Evolutionary conservation across 2,113 vertebrate genomes (phyloP), one percentile per base, ranked within the genome.

Genomic region (Vanacampus margaritifer): DNA sequence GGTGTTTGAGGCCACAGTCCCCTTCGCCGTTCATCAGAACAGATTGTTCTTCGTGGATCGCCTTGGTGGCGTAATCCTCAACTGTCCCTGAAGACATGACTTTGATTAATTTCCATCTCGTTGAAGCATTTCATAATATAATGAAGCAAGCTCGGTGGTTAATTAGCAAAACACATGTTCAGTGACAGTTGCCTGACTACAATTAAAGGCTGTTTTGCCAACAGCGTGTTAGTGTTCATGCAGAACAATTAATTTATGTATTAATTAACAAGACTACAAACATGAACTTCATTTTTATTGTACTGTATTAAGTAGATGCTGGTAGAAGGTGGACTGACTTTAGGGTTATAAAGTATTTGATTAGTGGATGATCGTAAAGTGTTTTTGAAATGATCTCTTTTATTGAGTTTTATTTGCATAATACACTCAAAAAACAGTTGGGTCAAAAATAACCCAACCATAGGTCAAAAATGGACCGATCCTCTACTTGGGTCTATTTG

Each of bases 11-110:
- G 13, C 46, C 69, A 45, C n/a, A 13, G 0, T 67, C 67, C 43
- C 60, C 74, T 19, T 50, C 51, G 17, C 88, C 86, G 23, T 89
- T 89, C 37, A 86, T 82, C 19, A 88, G 60, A 59, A 64, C 0
- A n/a, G 58, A 56, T 28, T 63, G n/a, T 0, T 64, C 26, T 71
- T 76, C 59, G 3, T 74, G 66, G 60, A 46, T 51, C 28, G 65
- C 51, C 7, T 54, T 77, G 2, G 12, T 26, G 39, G 12, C 39
- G 24, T 69, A 71, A 23, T 48, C 75, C 9, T 67, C 67, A 26
- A 23, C 37, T 57, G 26, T 48, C 65, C 69, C 78, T 79, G 41
- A n/a, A 68, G n/a, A 65, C 58, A 45, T 16, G 39, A 61, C 5
- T 62, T 21, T 1, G 59, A 68, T 21, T 50, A 26, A 74, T 41